A percentile compares a stretch with the other conserved stretches of the same genome.
These are phyloP conservation scores for Callorhinus ursinus DNA, from an alignment of 2,113 vertebrate species.

Conservation along the genomic window DNA sequence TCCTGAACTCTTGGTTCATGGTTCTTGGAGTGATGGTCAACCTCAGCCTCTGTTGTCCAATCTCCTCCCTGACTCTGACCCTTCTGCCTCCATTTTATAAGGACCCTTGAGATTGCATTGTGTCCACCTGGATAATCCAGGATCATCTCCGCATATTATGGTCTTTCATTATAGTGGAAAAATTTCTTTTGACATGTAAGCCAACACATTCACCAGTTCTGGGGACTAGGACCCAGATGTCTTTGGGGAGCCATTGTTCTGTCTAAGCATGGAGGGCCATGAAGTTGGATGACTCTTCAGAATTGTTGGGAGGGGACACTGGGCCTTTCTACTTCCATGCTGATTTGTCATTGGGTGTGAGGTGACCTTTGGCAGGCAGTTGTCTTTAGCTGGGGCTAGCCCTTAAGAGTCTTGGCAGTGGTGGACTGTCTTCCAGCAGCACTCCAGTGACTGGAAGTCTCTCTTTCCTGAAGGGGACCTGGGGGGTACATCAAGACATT, in stretches of 20 bases:
- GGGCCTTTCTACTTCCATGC: not conserved
- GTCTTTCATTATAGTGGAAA: not conserved
- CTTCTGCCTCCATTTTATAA: not conserved
- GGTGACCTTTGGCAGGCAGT: not conserved
- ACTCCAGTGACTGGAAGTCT: accelerated
- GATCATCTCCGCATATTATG: not conserved
- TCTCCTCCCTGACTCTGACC: not conserved
- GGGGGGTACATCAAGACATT: not conserved
- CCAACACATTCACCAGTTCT: not conserved
- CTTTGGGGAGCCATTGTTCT: not conserved
- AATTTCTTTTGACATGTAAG: not conserved
- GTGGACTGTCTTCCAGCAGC: not conserved
- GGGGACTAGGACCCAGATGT: not conserved
- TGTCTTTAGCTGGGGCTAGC: too few relatives aligned
- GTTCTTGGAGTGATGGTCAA: too few relatives aligned
- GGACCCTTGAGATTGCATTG: not conserved
- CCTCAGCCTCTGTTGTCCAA: not conserved
- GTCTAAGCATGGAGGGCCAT: not conserved
- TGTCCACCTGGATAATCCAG: not conserved
- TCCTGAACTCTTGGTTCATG: not conserved
- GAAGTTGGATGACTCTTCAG: not conserved
- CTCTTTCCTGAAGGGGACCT: not conserved
- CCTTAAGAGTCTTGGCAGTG: not conserved
- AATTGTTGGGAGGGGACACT: not conserved
- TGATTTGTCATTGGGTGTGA: not conserved